These are phyloP conservation scores for Brevipalpus yothersi DNA, from an alignment of 1,140 invertebrate genomes.

Conservation along the genomic window DNA sequence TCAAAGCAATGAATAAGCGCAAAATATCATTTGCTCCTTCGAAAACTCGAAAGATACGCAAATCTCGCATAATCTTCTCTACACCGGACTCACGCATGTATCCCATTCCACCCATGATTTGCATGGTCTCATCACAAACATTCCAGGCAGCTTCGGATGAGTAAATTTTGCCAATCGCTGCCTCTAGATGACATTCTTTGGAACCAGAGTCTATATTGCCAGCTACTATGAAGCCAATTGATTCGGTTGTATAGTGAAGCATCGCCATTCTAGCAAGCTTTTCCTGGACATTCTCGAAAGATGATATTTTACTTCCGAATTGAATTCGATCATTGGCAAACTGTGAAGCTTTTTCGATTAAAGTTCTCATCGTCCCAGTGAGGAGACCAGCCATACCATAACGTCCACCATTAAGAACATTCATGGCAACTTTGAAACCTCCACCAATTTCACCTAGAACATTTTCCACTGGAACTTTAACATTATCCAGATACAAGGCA, in stretches of 20 bases:
- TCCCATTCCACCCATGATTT: slow-evolving; percentile 77
- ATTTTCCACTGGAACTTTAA: slow-evolving; percentile 81
- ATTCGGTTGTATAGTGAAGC: slow-evolving; percentile 81
- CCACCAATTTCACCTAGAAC: slow-evolving; percentile 78
- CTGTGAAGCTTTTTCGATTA: slow-evolving; percentile 66
- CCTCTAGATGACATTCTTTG: slow-evolving; percentile 51
- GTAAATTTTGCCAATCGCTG: slow-evolving; percentile 90
- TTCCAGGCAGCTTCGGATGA: slow-evolving; percentile 69
- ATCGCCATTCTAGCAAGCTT: slow-evolving; percentile 80
- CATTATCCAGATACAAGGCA: slow-evolving; percentile 88
- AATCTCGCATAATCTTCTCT: slow-evolving; percentile 71
- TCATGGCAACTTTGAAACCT: slow-evolving; percentile 98
- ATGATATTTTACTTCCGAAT: slow-evolving; percentile 64
- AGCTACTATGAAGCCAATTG: slow-evolving; percentile 76
- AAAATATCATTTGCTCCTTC: slow-evolving; percentile 98
- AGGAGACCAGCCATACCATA: slow-evolving; percentile 92
- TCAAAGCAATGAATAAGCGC: slow-evolving; percentile 81
- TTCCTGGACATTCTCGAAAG: slow-evolving; percentile 70
- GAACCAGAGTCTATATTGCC: slow-evolving; percentile 33
- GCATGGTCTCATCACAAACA: slow-evolving; percentile 90
- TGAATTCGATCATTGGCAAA: slow-evolving; percentile 67
- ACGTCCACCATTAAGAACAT: slow-evolving; percentile 92
- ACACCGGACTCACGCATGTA: slow-evolving; percentile 82
- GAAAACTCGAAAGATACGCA: slow-evolving; percentile 95
- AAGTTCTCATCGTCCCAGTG: slow-evolving; percentile 69